Evolutionary conservation across 2,797 vertebrate genomes (phyloP).

Genomic region (Coregonus suidteri): DNA sequence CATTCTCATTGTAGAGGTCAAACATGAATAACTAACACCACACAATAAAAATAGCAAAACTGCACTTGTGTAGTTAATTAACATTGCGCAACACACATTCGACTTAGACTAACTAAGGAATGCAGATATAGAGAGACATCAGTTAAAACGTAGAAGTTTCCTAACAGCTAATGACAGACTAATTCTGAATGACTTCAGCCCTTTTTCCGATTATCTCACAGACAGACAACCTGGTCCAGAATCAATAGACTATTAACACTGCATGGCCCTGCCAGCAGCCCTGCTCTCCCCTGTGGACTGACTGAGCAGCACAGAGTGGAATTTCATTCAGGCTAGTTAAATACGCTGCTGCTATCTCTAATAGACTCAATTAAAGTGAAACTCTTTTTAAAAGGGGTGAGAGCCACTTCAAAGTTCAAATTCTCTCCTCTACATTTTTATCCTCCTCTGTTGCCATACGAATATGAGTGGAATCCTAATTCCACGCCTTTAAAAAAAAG

Average conservation of each 20-base stretch:
- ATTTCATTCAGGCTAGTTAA: slow-evolving; percentile 61
- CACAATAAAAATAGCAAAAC: no score
- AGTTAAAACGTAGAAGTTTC: slow-evolving; percentile 40
- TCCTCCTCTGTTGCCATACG: background rate
- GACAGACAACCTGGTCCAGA: slow-evolving; percentile 38
- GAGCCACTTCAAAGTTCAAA: background rate
- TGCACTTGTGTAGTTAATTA: no score
- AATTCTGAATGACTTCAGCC: slow-evolving; percentile 38
- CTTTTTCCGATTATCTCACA: slow-evolving; percentile 55
- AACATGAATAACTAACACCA: no score
- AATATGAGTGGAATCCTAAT: no score
- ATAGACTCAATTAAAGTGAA: slow-evolving; percentile 31
- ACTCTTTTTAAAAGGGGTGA: background rate
- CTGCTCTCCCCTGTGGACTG: slow-evolving; percentile 37
- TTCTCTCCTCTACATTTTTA: background rate
- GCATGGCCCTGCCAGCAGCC: slow-evolving; percentile 12
- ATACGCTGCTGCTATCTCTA: slow-evolving; percentile 39
- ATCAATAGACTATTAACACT: slow-evolving; percentile 72
- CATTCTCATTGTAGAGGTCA: slow-evolving; percentile 33
- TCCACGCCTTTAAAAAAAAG: no score
- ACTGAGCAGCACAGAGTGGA: slow-evolving; percentile 41
- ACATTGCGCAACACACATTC: slow-evolving; percentile 2
- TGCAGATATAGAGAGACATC: slow-evolving; percentile 19
- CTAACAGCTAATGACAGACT: slow-evolving; percentile 40
- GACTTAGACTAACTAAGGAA: background rate